Evolutionary conservation across 2,888 invertebrate genomes (phyloP).

Genomic region (Folsomia manolachei): DNA sequence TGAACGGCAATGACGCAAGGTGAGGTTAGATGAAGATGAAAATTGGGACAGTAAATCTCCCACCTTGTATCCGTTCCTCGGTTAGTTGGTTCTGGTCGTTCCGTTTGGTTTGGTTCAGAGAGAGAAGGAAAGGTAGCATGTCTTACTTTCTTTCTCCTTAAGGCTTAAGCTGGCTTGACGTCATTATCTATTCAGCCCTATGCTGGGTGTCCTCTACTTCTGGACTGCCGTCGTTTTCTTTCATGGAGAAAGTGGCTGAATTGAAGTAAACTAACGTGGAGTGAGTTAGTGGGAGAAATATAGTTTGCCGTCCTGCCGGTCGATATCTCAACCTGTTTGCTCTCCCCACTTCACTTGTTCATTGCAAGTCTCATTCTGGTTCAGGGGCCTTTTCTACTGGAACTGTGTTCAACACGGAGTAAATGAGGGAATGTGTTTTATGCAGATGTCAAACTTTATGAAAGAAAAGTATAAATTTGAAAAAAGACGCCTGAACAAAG

Average conservation of each 20-base stretch:
- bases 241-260: background rate
- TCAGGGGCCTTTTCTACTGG: background rate
- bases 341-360: constrained; percentile 9
- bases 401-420: no score
- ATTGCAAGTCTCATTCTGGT: background rate
- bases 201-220: no score
- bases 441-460: no score
- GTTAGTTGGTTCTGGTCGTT: no score
- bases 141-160: no score
- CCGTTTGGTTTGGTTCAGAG: no score
- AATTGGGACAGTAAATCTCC: background rate
- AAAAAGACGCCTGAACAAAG: no score
- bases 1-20: background rate
- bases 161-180: background rate
- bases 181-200: background rate
- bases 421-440: no score
- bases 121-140: no score
- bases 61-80: no score
- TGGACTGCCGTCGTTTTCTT: background rate
- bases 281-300: background rate
- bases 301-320: constrained; percentile 17
- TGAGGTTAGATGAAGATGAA: background rate
- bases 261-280: no score
- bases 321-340: constrained; percentile 39
- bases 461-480: no score